Evolutionary conservation across 2,888 invertebrate genomes (phyloP), one percentile per base, ranked within the genome.

Genomic region (Acleris emargana): DNA sequence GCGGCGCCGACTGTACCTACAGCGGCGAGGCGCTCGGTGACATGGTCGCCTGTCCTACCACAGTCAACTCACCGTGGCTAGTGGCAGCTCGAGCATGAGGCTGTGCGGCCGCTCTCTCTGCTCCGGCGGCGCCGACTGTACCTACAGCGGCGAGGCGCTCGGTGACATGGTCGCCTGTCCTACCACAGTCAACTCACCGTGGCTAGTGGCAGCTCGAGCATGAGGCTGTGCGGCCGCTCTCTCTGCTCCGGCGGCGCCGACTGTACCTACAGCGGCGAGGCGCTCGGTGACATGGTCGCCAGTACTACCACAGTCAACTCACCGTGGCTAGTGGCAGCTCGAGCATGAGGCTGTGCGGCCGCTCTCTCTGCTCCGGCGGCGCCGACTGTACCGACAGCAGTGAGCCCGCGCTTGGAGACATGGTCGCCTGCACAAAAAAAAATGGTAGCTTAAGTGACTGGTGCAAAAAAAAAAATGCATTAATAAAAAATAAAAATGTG

Each of bases 331-430:
- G 59, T 67, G 92, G 92, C 55, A 91, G 55, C 72, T 92, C 92
- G 43, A 92, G 79, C n/a, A 86, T 75, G 52, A 92, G 69, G 68
- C 86, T 89, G 51, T 81, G 82, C 0, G 91, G 91, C 0, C 87
- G 89, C 81, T 87, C 93, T 53, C 75, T 86, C 72, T 85, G 88
- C 69, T 93, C 88, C 1, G 93, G 91, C 1, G 95, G 95, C 0
- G 95, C 95, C 7, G 95, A 95, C 74, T 95, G 95, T 71, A 95
- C 93, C 16, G 95, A 95, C 77, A 95, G 90, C 53, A 95, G 79
- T 0, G 95, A 95, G 0, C 95, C 94, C 5, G 93, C 88, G 52
- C 93, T 93, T 25, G 89, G 85, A 0, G 89, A 89, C 67, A 90
- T 64, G 3, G 75, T 73, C 7, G 78, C 80, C 89, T 91, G 87